phyloP scores from a whole-genome alignment of 2,113 vertebrate genomes.

The Gymnorhina tibicen region DNA sequence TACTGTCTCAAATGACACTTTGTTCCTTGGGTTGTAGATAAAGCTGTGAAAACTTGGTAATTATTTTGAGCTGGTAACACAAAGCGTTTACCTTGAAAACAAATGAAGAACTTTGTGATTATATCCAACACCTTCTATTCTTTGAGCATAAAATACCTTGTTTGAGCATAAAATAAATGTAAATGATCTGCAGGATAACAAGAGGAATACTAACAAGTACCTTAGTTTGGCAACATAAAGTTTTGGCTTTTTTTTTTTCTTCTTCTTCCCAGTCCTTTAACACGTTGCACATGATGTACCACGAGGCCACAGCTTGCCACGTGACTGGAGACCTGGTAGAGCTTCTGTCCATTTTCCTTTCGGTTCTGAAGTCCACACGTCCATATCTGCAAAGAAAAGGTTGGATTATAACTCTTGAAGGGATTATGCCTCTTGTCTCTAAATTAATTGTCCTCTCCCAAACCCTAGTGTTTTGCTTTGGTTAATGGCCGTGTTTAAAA shows the following conservation, averaged over 20 bases:
- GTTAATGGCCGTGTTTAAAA: not conserved
- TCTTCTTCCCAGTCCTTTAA: conserved; percentile 87
- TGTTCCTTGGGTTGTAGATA: not conserved
- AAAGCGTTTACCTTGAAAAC: not conserved
- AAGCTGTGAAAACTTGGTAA: not conserved
- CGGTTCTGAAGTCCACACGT: conserved; percentile 92
- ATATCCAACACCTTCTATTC: fast-evolving
- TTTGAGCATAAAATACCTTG: not conserved
- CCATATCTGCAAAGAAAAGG: conserved; percentile 98
- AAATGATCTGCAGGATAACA: not conserved
- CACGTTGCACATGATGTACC: conserved; percentile 99
- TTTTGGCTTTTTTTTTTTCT: not conserved
- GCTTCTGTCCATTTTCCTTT: conserved; percentile 97
- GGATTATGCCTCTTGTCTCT: not conserved
- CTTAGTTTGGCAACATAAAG: not conserved
- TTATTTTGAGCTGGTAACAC: not conserved
- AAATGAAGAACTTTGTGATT: not conserved
- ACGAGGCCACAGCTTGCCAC: conserved; percentile 97
- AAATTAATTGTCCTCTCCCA: not conserved
- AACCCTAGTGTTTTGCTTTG: not conserved
- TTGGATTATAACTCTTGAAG: conserved; percentile 51
- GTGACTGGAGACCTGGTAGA: conserved; percentile 98
- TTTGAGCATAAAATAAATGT: not conserved
- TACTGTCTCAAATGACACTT: not conserved
- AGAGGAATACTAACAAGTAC: not conserved